Evolutionary conservation across 2,113 vertebrate species (phyloP), one percentile per base, ranked within the genome.

Genomic region (Sebastes schlegelii): DNA sequence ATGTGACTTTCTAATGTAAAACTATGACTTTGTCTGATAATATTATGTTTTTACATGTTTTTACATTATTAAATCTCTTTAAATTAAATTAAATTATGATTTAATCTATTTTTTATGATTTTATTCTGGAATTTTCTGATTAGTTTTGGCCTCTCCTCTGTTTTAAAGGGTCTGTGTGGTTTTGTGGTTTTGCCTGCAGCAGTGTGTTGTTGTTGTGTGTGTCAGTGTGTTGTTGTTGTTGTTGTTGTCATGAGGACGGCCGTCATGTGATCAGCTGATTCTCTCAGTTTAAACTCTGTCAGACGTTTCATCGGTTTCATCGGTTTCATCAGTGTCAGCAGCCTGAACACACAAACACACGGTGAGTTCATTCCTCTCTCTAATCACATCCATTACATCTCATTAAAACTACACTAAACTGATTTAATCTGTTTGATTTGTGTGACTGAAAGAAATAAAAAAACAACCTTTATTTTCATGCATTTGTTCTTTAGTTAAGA

Each of bases 251-350:
- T 68, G 80, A 73, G 80, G 70, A 69, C 1, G 17, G 1, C 9
- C 3, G 8, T 85, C 89, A 79, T 89, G 83, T 89, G 89, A 89
- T 89, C 74, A 83, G 74, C 82, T 89, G 89, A 83, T 77, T 69
- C 42, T 78, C 52, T 72, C 26, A 6, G 46, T 62, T 34, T 19
- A 40, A 45, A 60, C 42, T 60, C 1, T 8, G 45, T 62, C 2
- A 6, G 65, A 68, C 10, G 5, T 61, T 19, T 82, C 71, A 51
- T 73, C 79, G 77, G n/a, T n/a, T n/a, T n/a, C n/a, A n/a, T n/a
- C n/a, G n/a, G n/a, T 79, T 40, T 62, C 49, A 12, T 67, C 64
- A 8, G 13, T 45, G 17, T 21, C 43, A 9, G 45, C 11, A 66
- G 65, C 63, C 57, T 48, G 69, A 65, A 70, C 34, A 63, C 66